These are phyloP conservation scores for Collichthys lucidus DNA, from an alignment of 2,113 vertebrate species.

Conservation along the genomic window DNA sequence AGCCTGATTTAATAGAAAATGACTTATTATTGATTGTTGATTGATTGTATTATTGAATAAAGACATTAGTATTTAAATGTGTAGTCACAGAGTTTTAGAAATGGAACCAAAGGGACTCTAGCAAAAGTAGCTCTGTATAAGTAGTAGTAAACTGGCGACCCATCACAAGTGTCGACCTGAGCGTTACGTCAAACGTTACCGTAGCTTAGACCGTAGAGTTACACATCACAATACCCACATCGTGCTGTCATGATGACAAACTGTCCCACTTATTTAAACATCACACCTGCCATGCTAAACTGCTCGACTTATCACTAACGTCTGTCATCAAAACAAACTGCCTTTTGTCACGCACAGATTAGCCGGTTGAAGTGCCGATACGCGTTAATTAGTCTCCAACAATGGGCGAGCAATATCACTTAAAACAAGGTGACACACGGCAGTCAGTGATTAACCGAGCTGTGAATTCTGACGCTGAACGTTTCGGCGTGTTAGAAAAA, in stretches of 20 bases:
- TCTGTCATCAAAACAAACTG: conserved; percentile 3
- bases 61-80: no score
- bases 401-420: neutral
- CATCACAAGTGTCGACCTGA: neutral
- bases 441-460: neutral
- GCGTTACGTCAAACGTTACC: neutral
- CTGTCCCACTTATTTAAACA: conserved; percentile 10
- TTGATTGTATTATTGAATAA: no score
- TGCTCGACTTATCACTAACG: conserved; percentile 4
- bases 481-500: neutral
- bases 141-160: neutral
- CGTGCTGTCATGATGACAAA: conserved; percentile 11
- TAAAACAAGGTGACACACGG: neutral
- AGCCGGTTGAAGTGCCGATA: conserved; percentile 1
- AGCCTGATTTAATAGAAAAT: no score
- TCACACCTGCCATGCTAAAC: conserved; percentile 8
- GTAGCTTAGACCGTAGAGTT: neutral
- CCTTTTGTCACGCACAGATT: conserved; percentile 22
- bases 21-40: no score
- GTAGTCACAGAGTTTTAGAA: neutral
- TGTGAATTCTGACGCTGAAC: fast-evolving
- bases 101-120: neutral
- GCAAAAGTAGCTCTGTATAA: neutral
- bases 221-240: conserved; percentile 6
- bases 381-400: conserved; percentile 4